These are phyloP conservation scores for Epinephelus lanceolatus DNA, from an alignment of 2,113 vertebrate species.

Conservation along the genomic window DNA sequence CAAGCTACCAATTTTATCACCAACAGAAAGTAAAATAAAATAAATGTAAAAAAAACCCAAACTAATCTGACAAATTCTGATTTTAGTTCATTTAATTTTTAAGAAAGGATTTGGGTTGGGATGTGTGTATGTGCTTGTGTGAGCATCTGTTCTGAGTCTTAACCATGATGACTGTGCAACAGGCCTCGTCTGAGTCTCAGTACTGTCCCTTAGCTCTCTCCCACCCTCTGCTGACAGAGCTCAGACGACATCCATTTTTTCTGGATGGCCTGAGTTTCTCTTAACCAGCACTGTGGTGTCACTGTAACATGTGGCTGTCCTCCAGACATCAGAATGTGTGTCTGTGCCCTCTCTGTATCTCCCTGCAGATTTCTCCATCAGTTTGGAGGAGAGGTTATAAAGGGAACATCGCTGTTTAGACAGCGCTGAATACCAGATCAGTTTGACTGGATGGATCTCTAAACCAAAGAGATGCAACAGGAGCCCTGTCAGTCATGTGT, in stretches of 20 bases:
- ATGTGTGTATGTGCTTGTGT: not conserved
- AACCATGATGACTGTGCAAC: not conserved
- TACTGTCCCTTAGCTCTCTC: slow-evolving; percentile 11
- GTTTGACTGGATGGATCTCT: not conserved
- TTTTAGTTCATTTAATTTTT: not conserved
- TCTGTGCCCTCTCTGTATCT: not conserved
- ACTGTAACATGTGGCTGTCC: not conserved
- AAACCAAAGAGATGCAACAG: not conserved
- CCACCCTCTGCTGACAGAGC: slow-evolving; percentile 20
- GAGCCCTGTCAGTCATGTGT: not conserved
- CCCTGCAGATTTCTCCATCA: too few species aligned
- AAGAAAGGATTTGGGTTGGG: not conserved
- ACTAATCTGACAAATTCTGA: not conserved
- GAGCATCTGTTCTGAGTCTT: not conserved
- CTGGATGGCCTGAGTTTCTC: not conserved
- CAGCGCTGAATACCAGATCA: not conserved
- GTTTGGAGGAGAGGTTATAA: not conserved
- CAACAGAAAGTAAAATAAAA: too few species aligned
- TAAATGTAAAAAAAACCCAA: not conserved
- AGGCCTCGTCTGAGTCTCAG: not conserved
- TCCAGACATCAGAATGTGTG: not conserved
- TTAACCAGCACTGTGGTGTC: not conserved
- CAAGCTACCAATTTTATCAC: too few species aligned
- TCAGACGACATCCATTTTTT: not conserved
- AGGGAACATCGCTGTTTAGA: not conserved